phyloP scores from a whole-genome alignment of 2,113 vertebrate genomes.

The Callocephalon fimbriatum region DNA sequence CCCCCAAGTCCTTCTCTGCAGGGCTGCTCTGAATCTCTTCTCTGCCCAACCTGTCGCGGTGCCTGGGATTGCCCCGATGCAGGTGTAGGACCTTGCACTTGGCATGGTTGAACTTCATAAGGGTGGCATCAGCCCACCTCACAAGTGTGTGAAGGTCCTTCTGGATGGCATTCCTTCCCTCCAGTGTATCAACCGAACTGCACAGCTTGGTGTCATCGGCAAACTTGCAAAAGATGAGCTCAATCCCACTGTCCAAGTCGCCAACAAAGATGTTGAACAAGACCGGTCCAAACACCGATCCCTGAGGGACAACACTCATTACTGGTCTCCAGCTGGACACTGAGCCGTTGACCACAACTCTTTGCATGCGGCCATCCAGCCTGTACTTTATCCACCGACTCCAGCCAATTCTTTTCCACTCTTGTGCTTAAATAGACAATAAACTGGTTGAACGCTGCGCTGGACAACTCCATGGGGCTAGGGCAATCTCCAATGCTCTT shows the following conservation, averaged over 20 bases:
- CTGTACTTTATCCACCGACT: no score
- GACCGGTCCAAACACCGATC: no score
- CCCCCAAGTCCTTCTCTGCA: not conserved
- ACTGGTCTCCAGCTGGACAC: not conserved
- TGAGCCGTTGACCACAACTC: not conserved
- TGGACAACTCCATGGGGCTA: not conserved
- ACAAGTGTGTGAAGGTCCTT: not conserved
- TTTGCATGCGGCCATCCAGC: accelerated
- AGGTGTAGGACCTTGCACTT: not conserved
- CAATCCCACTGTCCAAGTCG: not conserved
- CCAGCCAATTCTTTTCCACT: not conserved
- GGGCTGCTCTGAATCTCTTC: not conserved
- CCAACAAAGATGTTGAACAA: not conserved
- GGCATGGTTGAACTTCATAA: not conserved
- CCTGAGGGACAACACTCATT: not conserved
- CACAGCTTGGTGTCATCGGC: no score
- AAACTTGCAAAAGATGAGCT: no score
- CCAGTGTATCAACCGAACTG: accelerated
- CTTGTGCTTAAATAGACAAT: not conserved
- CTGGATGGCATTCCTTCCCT: not conserved
- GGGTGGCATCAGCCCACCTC: not conserved
- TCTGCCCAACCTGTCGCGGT: not conserved
- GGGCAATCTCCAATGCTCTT: not conserved
- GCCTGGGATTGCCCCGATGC: not conserved
- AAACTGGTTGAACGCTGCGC: not conserved